Evolutionary conservation across 2,113 vertebrate genomes (phyloP).

Genomic region (Brachyistius frenatus): DNA sequence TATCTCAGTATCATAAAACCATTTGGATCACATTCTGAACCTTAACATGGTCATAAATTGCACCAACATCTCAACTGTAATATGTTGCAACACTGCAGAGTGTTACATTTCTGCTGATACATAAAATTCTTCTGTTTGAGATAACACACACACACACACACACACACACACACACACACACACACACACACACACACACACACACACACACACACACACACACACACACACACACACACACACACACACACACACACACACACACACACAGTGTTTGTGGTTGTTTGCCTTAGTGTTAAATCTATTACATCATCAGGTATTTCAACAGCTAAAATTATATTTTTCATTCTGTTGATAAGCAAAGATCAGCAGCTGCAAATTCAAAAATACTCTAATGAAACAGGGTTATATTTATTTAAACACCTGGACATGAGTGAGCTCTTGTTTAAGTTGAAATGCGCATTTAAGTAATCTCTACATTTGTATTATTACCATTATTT

Average conservation of each 20-base stretch:
- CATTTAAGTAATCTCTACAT: too few relatives aligned
- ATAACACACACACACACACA: slow-evolving; percentile 1
- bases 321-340: background rate
- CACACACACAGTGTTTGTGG: background rate
- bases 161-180: background rate
- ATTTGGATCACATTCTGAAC: background rate
- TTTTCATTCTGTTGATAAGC: background rate
- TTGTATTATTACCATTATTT: too few relatives aligned
- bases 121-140: slow-evolving; percentile 16
- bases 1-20: background rate
- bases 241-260: background rate
- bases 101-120: slow-evolving; percentile 1
- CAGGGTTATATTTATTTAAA: background rate
- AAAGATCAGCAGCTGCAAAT: background rate
- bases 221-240: background rate
- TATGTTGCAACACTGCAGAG: background rate
- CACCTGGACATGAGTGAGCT: background rate
- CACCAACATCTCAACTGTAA: background rate
- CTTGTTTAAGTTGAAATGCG: background rate
- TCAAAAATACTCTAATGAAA: background rate
- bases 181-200: background rate
- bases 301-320: background rate
- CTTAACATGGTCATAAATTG: background rate
- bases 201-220: background rate
- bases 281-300: slow-evolving; percentile 9